Evolutionary conservation across 2,888 invertebrate genomes (phyloP).

Genomic region (Hedychridium roseum): DNA sequence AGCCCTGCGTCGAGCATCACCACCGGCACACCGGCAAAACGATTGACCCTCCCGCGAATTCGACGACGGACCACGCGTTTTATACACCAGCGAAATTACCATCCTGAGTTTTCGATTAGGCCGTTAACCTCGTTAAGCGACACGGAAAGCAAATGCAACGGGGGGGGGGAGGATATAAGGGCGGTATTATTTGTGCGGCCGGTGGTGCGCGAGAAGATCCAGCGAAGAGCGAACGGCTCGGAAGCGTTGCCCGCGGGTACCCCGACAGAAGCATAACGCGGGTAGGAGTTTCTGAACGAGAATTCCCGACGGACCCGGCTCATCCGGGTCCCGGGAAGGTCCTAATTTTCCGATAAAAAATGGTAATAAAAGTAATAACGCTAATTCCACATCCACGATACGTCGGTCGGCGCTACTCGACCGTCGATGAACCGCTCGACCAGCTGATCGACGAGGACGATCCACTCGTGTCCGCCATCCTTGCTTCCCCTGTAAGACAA

Average conservation of each 20-base stretch:
- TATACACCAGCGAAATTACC: conserved; percentile 55
- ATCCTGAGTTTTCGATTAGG: conserved; percentile 61
- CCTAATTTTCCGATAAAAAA: conserved; percentile 54
- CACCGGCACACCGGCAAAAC: neutral
- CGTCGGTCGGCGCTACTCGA: conserved; percentile 15
- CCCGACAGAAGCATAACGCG: conserved; percentile 63
- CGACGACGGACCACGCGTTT: conserved; percentile 39
- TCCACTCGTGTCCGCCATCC: conserved; percentile 11
- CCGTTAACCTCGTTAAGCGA: conserved; percentile 46
- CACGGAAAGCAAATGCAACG: conserved; percentile 12
- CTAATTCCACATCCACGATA: conserved; percentile 34
- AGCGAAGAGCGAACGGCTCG: conserved; percentile 8
- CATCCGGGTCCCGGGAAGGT: conserved; percentile 55
- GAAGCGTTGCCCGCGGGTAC: conserved; percentile 56
- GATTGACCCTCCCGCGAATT: conserved; percentile 37
- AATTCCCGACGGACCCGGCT: conserved; percentile 55
- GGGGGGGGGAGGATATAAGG: conserved; percentile 1
- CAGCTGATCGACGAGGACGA: conserved; percentile 5
- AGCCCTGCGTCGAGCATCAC: neutral
- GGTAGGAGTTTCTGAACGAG: conserved; percentile 62
- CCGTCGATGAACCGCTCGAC: conserved; percentile 15
- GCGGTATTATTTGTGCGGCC: conserved; percentile 7
- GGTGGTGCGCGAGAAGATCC: neutral
- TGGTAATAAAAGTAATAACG: conserved; percentile 40
- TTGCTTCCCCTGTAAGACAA: conserved; percentile 11